Evolutionary conservation across 2,888 invertebrate genomes (phyloP), one percentile per base, ranked within the genome.

Genomic region (Coecobrya sp.): DNA sequence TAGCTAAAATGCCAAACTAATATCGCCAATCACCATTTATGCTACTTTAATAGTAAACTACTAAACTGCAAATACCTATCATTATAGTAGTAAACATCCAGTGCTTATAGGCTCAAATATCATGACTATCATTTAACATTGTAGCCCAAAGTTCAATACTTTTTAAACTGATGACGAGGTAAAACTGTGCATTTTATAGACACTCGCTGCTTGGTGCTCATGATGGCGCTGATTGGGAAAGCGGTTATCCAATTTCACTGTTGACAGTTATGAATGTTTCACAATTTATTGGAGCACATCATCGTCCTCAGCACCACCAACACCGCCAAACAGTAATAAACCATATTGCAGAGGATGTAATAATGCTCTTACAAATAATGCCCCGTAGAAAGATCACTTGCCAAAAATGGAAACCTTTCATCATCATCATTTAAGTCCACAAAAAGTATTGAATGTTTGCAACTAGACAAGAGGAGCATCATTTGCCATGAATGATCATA

Each of bases 181-280:
- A n/a, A n/a, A n/a, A n/a, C n/a, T 10, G 49, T 49, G 49, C 11
- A 49, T 10, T 19, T 4, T 62, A 62, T 62, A 62, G 25, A 62
- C n/a, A 10, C 62, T 1, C 45, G 19, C 76, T 76, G 25, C 49
- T 49, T 76, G 73, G 22, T 4, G 65, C 73, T 73, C 19, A 16
- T 30, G 59, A 30, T 68, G 89, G 76, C 27, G 68, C 81, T 91
- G 91, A 91, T 91, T 86, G 91, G 86, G 65, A 86, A 86, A 86
- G 86, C 81, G 62, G 86, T 91, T 91, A 91, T 91, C 91, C 91
- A 91, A 91, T 91, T 91, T 91, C 91, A 91, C 70, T 86, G 91
- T 82, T 91, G 91, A 91, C 91, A 91, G 84, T 91, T 86, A 91
- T 91, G 91, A 91, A 86, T 81, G 86, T 81, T 81, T 86, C 30